These are phyloP conservation scores for Tyto alba DNA, from an alignment of 2,113 vertebrate species.

Conservation along the genomic window DNA sequence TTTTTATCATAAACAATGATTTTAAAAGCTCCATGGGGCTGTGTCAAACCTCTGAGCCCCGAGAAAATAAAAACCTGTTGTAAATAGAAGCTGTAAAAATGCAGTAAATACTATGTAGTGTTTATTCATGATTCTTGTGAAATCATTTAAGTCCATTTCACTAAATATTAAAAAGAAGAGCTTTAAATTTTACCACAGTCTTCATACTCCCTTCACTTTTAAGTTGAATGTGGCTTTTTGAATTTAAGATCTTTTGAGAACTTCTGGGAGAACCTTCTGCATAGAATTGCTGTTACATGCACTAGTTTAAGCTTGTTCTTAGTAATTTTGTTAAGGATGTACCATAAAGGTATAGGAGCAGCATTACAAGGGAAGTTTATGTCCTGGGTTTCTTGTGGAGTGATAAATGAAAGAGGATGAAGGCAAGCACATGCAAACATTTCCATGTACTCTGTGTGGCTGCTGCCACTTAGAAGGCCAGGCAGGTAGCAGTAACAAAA, in stretches of 20 bases:
- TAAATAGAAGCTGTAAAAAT: background rate
- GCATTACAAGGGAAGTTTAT: background rate
- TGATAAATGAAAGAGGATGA: background rate
- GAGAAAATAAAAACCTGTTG: background rate
- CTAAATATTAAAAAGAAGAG: background rate
- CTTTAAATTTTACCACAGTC: background rate
- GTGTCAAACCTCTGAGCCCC: background rate
- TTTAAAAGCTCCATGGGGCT: background rate
- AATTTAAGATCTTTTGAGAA: background rate
- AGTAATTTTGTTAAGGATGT: background rate
- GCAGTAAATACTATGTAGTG: background rate
- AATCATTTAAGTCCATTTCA: background rate
- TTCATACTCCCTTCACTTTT: background rate
- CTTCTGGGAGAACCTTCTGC: background rate
- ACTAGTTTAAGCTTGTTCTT: background rate
- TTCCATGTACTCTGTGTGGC: accelerated
- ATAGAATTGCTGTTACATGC: background rate
- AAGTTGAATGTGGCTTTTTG: background rate
- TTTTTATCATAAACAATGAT: background rate
- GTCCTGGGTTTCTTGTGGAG: background rate
- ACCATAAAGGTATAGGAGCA: background rate
- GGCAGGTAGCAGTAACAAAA: background rate
- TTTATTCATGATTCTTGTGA: background rate
- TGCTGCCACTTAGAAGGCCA: background rate
- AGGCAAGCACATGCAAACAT: background rate